Percentiles rank a stretch among this genome's conserved stretches.
Evolutionary conservation across 1,140 invertebrate species (phyloP).

Genomic region (Zaprionus tsacasi): DNA sequence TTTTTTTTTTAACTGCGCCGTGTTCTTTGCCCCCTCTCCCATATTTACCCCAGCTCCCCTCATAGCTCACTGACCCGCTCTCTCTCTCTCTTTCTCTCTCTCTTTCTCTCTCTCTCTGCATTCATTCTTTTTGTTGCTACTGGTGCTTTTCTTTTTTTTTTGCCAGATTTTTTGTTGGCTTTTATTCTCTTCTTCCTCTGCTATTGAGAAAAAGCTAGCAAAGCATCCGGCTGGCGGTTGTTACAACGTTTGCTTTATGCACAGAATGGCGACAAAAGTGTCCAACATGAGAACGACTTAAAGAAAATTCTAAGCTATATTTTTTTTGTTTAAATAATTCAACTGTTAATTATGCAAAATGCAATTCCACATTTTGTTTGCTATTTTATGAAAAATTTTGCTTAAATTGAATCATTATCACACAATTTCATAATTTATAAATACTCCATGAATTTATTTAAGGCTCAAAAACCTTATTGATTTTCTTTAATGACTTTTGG

Average conservation of each 20-base stretch:
- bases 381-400: too few species aligned
- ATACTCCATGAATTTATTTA: neutral
- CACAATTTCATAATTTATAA: neutral
- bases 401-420: too few species aligned
- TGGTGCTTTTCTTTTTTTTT: conserved; percentile 14
- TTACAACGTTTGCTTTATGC: conserved; percentile 29
- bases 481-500: too few species aligned
- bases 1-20: conserved; percentile 41
- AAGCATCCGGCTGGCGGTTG: conserved; percentile 63
- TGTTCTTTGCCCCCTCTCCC: neutral
- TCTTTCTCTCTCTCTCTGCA: conserved; percentile 26
- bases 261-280: conserved; percentile 30
- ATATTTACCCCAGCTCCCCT: neutral
- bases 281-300: neutral
- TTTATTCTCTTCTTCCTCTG: conserved; percentile 25
- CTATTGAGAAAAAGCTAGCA: conserved; percentile 57
- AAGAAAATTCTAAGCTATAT: neutral
- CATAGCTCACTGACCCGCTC: neutral
- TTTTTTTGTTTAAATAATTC: neutral
- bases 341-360: neutral
- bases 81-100: conserved; percentile 2
- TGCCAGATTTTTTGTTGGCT: conserved; percentile 6
- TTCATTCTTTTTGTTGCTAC: conserved; percentile 58
- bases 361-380: too few species aligned
- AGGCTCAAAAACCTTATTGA: too few species aligned